Evolutionary conservation across 2,888 invertebrate genomes (phyloP).

Genomic region (Lepidocyrtinus sp.): DNA sequence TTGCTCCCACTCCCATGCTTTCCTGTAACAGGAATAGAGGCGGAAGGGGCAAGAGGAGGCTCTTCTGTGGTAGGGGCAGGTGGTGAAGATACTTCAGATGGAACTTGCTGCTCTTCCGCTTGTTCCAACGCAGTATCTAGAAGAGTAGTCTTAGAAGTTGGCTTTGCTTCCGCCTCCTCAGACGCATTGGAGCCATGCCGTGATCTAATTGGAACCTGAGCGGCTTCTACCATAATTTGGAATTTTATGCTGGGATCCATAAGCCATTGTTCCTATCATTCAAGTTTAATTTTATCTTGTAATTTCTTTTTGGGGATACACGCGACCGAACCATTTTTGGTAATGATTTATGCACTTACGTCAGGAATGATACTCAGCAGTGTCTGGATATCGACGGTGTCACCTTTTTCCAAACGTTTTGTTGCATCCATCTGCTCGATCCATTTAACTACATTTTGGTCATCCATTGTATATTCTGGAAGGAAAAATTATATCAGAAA

Average conservation of each 20-base stretch:
- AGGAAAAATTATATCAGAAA: neutral
- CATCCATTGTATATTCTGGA: slow-evolving; percentile 63
- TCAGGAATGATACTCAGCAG: slow-evolving; percentile 64
- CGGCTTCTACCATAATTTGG: slow-evolving; percentile 48
- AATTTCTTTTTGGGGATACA: neutral
- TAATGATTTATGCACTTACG: too few relatives aligned
- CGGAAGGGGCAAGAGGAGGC: too few relatives aligned
- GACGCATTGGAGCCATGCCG: neutral
- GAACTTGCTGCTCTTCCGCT: too few relatives aligned
- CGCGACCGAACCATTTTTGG: neutral
- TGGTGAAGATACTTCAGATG: too few relatives aligned
- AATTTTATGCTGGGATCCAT: slow-evolving; percentile 67
- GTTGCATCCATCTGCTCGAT: slow-evolving; percentile 52
- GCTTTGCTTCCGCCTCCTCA: neutral
- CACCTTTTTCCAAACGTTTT: slow-evolving; percentile 47
- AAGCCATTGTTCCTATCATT: slow-evolving; percentile 65
- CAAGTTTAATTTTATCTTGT: neutral
- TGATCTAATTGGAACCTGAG: neutral
- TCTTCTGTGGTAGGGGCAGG: too few relatives aligned
- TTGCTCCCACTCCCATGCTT: neutral
- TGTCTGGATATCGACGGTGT: slow-evolving; percentile 48
- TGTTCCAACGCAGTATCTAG: neutral
- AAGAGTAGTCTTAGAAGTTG: too few relatives aligned
- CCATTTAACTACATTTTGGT: slow-evolving; percentile 58
- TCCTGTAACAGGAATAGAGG: too few relatives aligned